Evolutionary conservation across 2,888 invertebrate species (phyloP).

Genomic region (Clanis bilineata): DNA sequence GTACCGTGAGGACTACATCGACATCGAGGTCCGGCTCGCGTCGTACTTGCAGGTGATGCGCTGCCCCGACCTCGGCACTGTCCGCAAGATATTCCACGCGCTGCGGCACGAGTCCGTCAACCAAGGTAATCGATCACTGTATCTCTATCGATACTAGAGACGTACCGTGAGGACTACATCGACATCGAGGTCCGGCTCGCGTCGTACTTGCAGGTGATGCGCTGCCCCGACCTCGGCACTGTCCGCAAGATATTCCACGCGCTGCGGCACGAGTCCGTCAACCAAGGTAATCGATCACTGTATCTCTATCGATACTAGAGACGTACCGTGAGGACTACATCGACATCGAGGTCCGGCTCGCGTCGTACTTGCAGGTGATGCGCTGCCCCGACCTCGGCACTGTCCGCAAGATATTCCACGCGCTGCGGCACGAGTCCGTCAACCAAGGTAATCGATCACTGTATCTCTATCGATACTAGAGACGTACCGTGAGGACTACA

Average conservation of each 20-base stretch:
- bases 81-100: constrained; percentile 87
- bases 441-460: constrained; percentile 82
- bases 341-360: too few species aligned
- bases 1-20: constrained; percentile 86
- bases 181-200: constrained; percentile 93
- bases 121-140: too few species aligned
- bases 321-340: too few species aligned
- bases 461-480: too few species aligned
- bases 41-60: constrained; percentile 95
- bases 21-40: constrained; percentile 92
- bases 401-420: too few species aligned
- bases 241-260: constrained; percentile 88
- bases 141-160: too few species aligned
- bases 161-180: constrained; percentile 86
- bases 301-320: too few species aligned
- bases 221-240: constrained; percentile 90
- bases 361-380: too few species aligned
- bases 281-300: constrained; percentile 87
- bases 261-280: constrained; percentile 88
- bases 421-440: too few species aligned
- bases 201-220: constrained; percentile 94
- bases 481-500: too few species aligned
- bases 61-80: constrained; percentile 90
- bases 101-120: constrained; percentile 89
- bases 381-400: too few species aligned